Base-by-base conservation (phyloP, 2,888 invertebrate species). In the Calameuta pallipes region DNA sequence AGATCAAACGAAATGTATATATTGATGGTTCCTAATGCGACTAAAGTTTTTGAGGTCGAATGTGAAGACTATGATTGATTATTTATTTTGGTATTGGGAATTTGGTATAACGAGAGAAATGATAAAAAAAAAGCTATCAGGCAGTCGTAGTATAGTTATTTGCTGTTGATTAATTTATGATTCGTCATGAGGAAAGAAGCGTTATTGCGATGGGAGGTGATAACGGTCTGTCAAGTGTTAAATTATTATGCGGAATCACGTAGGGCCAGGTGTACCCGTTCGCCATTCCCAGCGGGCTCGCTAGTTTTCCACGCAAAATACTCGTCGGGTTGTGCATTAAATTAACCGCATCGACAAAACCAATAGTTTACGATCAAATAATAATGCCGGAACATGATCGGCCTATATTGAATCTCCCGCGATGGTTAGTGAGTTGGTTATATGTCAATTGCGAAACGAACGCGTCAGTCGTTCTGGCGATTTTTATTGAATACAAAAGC, bases 351-450 rank as follows among this genome's bases (percentile, higher is more conserved):
- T 78, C 80, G 73, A 81, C 78, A 82, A 83, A 84, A 82, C 82
- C 83, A 76, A 81, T 81, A 82, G 79, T 82, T 86, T 83, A 83
- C 80, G 83, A 83, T 84, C 80, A 82, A 85, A 85, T 85, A 85
- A 86, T 84, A 84, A 86, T 84, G 78, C 78, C 73, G 41, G 23
- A 56, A 56, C 56, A 56, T 56, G 56, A 56, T 56, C 41, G 76
- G 68, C n/a, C 33, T 69, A 74, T 78, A 80, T 78, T 78, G 78
- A 82, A 79, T 79, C 78, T 79, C 71, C 31, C 3, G 71, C 11
- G 31, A 33, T 23, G 31, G 31, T 71, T 71, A 33, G 15, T 23
- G 56, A 56, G 23, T 56, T 56, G 23, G 23, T 56, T 56, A 56
- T 56, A 9, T 23, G 23, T 23, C 23, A 23, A 56, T 56, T 56